A percentile compares a stretch with the other conserved stretches of the same genome.
These are phyloP conservation scores for Geotrypetes seraphini DNA, from an alignment of 2,797 vertebrate species.

Conservation along the genomic window DNA sequence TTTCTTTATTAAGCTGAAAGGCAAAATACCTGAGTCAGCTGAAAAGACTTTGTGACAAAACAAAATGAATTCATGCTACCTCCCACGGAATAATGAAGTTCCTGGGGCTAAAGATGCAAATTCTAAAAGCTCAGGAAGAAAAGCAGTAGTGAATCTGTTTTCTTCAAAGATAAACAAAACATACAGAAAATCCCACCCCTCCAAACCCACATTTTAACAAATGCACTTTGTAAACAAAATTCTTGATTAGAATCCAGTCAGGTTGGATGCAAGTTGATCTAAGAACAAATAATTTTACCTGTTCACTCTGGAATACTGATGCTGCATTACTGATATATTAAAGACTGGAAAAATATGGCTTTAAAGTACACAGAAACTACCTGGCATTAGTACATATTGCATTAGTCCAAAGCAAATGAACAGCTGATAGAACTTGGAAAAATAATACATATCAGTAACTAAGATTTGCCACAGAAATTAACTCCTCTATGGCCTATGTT, in stretches of 20 bases:
- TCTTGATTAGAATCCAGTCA: constrained; percentile 28
- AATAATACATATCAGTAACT: constrained; percentile 7
- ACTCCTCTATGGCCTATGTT: constrained; percentile 20
- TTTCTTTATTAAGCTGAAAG: constrained; percentile 3
- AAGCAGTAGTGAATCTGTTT: constrained; percentile 24
- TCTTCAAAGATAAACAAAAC: no score
- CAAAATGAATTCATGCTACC: constrained; percentile 5
- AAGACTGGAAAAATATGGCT: constrained; percentile 50
- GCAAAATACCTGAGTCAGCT: not conserved
- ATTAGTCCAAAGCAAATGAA: constrained; percentile 22
- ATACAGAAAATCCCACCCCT: no score
- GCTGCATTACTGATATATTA: constrained; percentile 18
- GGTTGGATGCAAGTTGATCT: constrained; percentile 25
- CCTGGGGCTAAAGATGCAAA: constrained; percentile 30
- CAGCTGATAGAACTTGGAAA: constrained; percentile 29
- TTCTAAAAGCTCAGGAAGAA: constrained; percentile 36
- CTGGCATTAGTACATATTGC: constrained; percentile 8
- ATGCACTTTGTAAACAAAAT: no score
- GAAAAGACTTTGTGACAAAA: constrained; percentile 20
- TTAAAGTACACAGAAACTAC: constrained; percentile 33
- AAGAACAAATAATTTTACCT: constrained; percentile 7
- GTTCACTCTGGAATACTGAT: constrained; percentile 24
- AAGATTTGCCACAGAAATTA: constrained; percentile 28
- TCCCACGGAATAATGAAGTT: constrained; percentile 25
- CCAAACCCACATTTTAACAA: no score